These are phyloP conservation scores for Heliopora coerulea DNA, from an alignment of 92 coral and sea anemone species.

Conservation along the genomic window DNA sequence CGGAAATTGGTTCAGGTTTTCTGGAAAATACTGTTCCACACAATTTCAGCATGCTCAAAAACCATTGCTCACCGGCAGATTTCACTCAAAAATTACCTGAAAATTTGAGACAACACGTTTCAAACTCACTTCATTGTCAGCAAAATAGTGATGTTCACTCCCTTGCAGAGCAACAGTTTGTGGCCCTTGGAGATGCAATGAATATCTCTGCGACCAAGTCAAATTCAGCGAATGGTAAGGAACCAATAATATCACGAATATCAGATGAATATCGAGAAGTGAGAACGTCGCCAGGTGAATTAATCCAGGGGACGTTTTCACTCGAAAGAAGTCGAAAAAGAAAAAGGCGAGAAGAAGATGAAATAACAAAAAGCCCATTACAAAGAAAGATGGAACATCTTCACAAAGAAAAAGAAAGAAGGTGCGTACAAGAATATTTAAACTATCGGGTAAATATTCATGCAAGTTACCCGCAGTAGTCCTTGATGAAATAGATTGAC, in stretches of 20 bases:
- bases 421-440: no score
- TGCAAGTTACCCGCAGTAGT: no score
- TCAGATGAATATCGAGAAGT: background rate
- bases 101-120: background rate
- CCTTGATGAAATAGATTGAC: no score
- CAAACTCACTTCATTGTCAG: background rate
- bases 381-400: conserved; percentile 40
- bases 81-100: background rate
- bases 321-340: background rate
- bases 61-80: background rate
- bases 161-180: background rate
- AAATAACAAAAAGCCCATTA: conserved; percentile 19
- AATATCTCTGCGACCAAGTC: background rate
- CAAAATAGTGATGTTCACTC: background rate
- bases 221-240: background rate
- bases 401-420: conserved; percentile 43
- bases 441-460: no score
- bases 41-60: background rate
- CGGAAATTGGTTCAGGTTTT: background rate
- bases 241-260: background rate
- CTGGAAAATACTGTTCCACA: background rate
- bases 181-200: background rate
- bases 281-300: background rate
- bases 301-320: background rate
- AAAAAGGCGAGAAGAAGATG: background rate